phyloP scores from a whole-genome alignment of 2,113 vertebrate genomes.

The Alces alces region DNA sequence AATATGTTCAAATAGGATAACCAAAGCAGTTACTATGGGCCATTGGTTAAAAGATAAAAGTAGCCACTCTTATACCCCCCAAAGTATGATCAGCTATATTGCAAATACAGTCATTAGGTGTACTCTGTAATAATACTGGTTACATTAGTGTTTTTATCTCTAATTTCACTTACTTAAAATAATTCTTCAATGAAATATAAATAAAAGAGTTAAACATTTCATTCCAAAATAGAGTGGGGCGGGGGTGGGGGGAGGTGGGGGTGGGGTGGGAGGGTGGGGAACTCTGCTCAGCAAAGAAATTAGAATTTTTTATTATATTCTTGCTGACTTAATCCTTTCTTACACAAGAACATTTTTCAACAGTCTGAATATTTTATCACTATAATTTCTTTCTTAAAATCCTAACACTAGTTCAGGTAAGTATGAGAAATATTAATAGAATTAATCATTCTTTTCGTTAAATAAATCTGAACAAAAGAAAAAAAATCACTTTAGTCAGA shows the following conservation, averaged over 20 bases:
- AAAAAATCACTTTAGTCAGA: neutral
- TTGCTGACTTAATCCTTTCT: constrained; percentile 5
- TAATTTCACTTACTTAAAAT: neutral
- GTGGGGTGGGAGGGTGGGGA: neutral
- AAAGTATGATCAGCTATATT: neutral
- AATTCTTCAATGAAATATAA: neutral
- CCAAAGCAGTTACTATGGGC: neutral
- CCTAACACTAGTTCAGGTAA: neutral
- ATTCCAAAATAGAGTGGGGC: neutral
- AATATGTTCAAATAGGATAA: neutral
- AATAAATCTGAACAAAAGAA: neutral
- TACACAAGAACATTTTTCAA: constrained; percentile 2
- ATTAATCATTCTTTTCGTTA: neutral
- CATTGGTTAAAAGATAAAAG: neutral
- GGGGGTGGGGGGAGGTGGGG: no score
- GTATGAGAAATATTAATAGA: neutral
- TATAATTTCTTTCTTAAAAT: neutral
- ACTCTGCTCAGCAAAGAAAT: neutral
- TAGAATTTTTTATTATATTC: neutral
- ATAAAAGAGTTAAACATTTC: neutral
- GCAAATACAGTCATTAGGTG: neutral
- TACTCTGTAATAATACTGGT: neutral
- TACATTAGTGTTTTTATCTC: neutral
- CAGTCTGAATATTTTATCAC: neutral
- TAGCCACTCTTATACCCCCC: neutral